Conservation (phyloP, 1,140 invertebrate genomes). For the Lerema accius region DNA sequence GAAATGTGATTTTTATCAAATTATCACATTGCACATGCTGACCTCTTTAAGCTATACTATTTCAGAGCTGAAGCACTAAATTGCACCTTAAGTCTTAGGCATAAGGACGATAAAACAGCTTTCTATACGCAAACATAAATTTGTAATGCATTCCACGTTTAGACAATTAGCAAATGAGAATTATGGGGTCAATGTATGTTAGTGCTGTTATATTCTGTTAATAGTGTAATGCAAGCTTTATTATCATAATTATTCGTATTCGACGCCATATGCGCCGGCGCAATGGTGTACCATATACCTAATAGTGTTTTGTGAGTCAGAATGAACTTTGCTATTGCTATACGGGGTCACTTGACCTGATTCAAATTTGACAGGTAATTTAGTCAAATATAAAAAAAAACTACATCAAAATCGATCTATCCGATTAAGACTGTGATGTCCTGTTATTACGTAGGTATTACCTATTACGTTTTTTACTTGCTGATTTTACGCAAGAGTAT, state of each 20-base stretch:
- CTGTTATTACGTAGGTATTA: no score
- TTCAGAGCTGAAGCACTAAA: neutral
- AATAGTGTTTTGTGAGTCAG: no score
- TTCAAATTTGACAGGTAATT: no score
- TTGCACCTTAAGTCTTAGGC: neutral
- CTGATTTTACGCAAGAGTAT: no score
- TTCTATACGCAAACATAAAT: neutral
- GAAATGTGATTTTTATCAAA: neutral
- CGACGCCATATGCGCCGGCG: no score
- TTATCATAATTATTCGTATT: neutral
- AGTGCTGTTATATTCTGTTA: conserved; percentile 4
- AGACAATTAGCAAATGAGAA: conserved; percentile 3
- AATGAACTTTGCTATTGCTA: no score
- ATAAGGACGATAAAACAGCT: neutral
- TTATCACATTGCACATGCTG: conserved; percentile 4
- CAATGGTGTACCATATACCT: no score
- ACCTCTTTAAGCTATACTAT: neutral
- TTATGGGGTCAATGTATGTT: neutral
- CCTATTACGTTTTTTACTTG: no score
- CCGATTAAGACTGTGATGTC: no score
- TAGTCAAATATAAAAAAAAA: no score
- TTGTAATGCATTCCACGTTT: neutral
- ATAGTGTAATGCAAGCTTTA: conserved; percentile 1
- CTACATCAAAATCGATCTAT: no score
- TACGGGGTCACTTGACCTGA: no score